These are phyloP conservation scores for Mobula hypostoma DNA, from an alignment of 2,113 vertebrate species.

Conservation along the genomic window DNA sequence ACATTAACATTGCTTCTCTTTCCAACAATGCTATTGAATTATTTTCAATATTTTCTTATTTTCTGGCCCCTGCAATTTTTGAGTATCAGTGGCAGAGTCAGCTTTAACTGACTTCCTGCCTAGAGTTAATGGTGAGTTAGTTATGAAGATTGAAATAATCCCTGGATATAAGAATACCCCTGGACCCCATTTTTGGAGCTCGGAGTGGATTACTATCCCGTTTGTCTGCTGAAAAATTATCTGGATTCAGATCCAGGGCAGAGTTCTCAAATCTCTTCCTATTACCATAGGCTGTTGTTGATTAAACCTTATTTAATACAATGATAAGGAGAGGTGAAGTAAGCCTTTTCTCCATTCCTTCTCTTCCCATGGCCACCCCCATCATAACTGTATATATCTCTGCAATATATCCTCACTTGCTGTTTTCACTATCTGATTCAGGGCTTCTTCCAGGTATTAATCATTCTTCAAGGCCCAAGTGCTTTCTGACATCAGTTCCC, in stretches of 20 bases:
- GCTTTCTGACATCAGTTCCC: neutral
- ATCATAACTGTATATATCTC: neutral
- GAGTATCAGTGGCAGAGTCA: too few species aligned
- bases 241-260: neutral
- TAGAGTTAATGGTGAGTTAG: neutral
- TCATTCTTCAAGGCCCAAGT: neutral
- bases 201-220: neutral
- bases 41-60: too few species aligned
- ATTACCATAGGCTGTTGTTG: neutral
- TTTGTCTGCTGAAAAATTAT: neutral
- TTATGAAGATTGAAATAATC: neutral
- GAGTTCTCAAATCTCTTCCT: neutral
- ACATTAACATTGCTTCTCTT: too few species aligned
- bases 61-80: too few species aligned
- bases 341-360: neutral
- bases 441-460: neutral
- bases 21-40: too few species aligned
- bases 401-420: neutral
- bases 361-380: neutral
- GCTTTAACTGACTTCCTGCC: neutral
- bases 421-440: neutral
- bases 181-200: neutral
- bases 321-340: neutral
- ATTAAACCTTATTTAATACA: neutral
- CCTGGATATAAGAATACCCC: neutral